A percentile compares a stretch with the other conserved stretches of the same genome.
phyloP scores from a whole-genome alignment of 2,888 invertebrate genomes.

The Ophion obscuratus region DNA sequence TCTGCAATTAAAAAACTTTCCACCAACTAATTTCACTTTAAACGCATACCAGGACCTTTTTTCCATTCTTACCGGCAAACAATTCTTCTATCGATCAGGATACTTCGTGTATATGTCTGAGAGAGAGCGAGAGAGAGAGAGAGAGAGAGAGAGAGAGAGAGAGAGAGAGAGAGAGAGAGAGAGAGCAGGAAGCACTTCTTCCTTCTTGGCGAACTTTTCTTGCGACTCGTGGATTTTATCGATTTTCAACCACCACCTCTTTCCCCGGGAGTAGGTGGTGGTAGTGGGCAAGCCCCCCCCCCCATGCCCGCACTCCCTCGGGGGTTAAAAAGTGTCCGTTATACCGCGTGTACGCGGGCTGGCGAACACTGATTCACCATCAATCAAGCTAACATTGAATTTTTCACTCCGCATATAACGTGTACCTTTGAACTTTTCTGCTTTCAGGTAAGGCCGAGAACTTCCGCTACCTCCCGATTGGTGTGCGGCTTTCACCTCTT shows the following conservation, averaged over 20 bases:
- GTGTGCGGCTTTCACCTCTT: background rate
- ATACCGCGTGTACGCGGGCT: background rate
- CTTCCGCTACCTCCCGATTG: background rate
- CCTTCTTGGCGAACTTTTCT: constrained; percentile 56
- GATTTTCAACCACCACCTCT: constrained; percentile 2
- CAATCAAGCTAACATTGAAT: constrained; percentile 39
- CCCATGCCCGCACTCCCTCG: background rate
- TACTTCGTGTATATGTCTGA: background rate
- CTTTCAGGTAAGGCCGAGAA: constrained; percentile 60
- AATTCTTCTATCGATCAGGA: constrained; percentile 17
- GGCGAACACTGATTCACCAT: constrained; percentile 33
- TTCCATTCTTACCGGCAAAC: constrained; percentile 26
- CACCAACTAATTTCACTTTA: constrained; percentile 82
- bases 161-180: constrained; percentile 5
- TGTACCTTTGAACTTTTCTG: constrained; percentile 45
- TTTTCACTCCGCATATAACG: constrained; percentile 25
- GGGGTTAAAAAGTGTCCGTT: constrained; percentile 24
- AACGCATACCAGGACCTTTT: constrained; percentile 72
- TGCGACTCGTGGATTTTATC: constrained; percentile 34
- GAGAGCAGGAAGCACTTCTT: constrained; percentile 34
- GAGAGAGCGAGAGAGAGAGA: background rate
- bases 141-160: background rate
- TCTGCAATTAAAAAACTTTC: constrained; percentile 83
- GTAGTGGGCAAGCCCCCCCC: background rate
- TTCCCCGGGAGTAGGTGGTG: background rate